Conservation (phyloP, 2,888 invertebrate genomes). For the Agonum fuliginosum region DNA sequence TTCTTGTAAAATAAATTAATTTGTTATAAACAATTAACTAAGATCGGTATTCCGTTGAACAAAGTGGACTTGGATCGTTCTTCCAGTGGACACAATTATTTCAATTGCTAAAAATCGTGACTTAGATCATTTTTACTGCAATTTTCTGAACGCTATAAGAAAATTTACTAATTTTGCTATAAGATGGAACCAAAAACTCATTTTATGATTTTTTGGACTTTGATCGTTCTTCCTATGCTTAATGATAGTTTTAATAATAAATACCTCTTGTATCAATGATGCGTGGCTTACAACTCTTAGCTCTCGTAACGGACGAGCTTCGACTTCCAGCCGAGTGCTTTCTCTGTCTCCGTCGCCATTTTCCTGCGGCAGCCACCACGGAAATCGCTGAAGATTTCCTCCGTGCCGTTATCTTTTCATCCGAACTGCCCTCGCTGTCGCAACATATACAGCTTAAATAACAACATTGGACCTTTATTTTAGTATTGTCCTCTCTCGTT, state of each 20-base stretch:
- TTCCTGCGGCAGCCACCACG: constrained; percentile 69
- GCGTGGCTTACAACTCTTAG: constrained; percentile 62
- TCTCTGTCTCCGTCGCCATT: constrained; percentile 70
- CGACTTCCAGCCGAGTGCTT: constrained; percentile 67
- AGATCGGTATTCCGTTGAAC: too few species aligned
- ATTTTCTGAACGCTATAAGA: too few species aligned
- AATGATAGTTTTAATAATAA: too few species aligned
- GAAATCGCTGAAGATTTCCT: constrained; percentile 63
- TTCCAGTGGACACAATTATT: too few species aligned
- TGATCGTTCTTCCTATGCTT: neutral
- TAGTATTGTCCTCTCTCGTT: neutral
- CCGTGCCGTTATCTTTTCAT: constrained; percentile 44
- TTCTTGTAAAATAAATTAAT: too few species aligned
- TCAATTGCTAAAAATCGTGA: too few species aligned
- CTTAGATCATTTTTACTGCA: too few species aligned
- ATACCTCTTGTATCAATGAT: constrained; percentile 51
- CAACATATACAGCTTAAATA: constrained; percentile 54
- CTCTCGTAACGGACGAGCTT: constrained; percentile 64
- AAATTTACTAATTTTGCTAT: too few species aligned
- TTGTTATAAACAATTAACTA: too few species aligned
- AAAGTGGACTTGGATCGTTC: too few species aligned
- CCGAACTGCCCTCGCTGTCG: constrained; percentile 49
- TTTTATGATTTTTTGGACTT: too few species aligned
- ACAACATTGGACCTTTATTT: neutral
- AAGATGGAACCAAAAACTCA: too few species aligned